Evolutionary conservation across 2,113 vertebrate species (phyloP), one percentile per base, ranked within the genome.

Genomic region (Rhabdornis inornatus): DNA sequence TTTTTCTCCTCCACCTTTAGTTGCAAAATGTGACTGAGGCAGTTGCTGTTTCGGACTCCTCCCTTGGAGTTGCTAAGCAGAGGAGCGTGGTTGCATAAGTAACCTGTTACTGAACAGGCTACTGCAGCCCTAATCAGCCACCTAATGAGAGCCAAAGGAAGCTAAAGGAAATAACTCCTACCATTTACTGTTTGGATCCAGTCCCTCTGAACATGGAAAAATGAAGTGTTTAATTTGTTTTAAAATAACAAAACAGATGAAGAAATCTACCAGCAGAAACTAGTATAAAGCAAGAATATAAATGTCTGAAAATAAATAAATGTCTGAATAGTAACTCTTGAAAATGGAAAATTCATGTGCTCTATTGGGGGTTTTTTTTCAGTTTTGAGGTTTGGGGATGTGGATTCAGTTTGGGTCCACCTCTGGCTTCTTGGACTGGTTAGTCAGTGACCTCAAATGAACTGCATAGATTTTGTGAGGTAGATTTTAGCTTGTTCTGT

Each of bases 21-120:
- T 65, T 83, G 74, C 86, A 87, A 25, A 93, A 72, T 47, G 70
- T 84, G 60, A 11, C 53, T 76, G 91, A 39, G 66, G 71, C 49
- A 52, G 91, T 92, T 97, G 91, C 90, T 97, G 90, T 95, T 98
- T 96, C 90, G 93, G 92, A 82, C 94, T 52, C 96, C 95, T 57
- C 96, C 97, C 95, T 77, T 42, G 30, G 93, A 68, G 96, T 97
- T 97, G 96, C 97, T 97, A 96, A 33, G 96, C 90, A 82, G 83
- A 92, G 52, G 85, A 95, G 79, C 33, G 42, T 44, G 49, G 25
- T 97, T 96, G 89, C 79, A 24, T 96, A 83, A 96, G 81, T 61
- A 94, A 95, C 96, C 91, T 95, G 77, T 92, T 92, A 80, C 63
- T 84, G 95, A 92, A 59, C 63, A 95, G 79, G 83, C 88, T 64